Conservation (phyloP, 2,797 vertebrate species). For the Poeciliopsis infans region DNA sequence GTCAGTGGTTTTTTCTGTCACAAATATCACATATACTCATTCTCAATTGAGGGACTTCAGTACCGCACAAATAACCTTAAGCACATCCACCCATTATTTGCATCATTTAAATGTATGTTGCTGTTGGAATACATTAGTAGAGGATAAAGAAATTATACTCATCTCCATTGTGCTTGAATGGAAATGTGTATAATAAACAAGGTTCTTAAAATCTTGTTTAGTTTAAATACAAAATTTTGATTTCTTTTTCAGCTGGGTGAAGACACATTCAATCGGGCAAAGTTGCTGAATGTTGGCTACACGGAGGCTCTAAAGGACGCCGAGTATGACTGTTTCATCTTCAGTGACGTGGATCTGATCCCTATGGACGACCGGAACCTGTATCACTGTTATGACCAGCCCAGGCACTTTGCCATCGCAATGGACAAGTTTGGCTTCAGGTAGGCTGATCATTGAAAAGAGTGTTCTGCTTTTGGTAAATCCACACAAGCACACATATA, state of each 20-base stretch:
- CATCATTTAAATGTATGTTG: neutral
- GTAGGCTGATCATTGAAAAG: constrained; percentile 62
- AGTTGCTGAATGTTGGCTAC: constrained; percentile 95
- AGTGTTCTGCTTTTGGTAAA: constrained; percentile 4
- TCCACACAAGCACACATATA: neutral
- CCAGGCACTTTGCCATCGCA: constrained; percentile 96
- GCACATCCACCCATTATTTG: neutral
- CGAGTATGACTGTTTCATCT: constrained; percentile 97
- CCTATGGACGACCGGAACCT: constrained; percentile 99
- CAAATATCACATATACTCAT: neutral
- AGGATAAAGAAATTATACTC: neutral
- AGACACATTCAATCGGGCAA: constrained; percentile 96
- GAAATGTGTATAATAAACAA: no score
- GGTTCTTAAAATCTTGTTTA: neutral
- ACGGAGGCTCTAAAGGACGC: constrained; percentile 91
- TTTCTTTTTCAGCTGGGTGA: constrained; percentile 87
- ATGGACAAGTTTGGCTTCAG: constrained; percentile 99
- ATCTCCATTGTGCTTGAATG: neutral
- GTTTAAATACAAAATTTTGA: neutral
- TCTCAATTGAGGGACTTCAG: neutral
- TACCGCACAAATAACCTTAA: neutral
- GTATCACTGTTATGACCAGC: constrained; percentile 98
- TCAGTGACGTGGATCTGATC: constrained; percentile 96
- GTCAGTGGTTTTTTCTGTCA: neutral
- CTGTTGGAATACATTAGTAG: neutral